Conservation (phyloP, 2,113 vertebrate species). For the Sturnira hondurensis region DNA sequence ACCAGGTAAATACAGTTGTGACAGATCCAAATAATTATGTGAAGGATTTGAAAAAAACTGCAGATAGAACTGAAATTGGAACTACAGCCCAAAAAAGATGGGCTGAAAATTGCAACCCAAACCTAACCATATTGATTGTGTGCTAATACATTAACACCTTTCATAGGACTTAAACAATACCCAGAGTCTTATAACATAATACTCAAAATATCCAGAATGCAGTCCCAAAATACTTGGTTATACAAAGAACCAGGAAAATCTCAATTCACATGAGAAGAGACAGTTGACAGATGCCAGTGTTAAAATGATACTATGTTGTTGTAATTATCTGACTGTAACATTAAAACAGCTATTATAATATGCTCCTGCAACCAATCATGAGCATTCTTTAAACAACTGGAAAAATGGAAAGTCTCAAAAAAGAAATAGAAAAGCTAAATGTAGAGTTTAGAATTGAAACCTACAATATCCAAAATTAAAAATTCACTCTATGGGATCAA, state of each 20-base stretch:
- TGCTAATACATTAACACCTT: conserved; percentile 34
- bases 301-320: conserved; percentile 34
- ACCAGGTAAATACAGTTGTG: background rate
- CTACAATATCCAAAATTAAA: background rate
- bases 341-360: conserved; percentile 9
- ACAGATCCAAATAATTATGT: background rate
- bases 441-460: conserved; percentile 32
- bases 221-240: background rate
- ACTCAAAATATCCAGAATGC: conserved; percentile 9
- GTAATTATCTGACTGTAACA: conserved; percentile 25
- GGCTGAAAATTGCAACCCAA: conserved; percentile 7
- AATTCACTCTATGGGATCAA: background rate
- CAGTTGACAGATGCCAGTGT: background rate
- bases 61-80: background rate
- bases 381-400: conserved; percentile 22
- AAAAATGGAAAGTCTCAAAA: conserved; percentile 11
- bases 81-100: background rate
- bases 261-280: conserved; percentile 19
- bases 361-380: background rate
- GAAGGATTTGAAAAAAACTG: conserved; percentile 2
- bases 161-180: background rate
- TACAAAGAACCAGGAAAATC: conserved; percentile 26
- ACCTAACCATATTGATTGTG: background rate
- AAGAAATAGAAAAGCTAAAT: conserved; percentile 25
- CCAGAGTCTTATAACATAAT: background rate